Base-by-base conservation (phyloP, 2,113 vertebrate genomes). In the Kryptolebias marmoratus region DNA sequence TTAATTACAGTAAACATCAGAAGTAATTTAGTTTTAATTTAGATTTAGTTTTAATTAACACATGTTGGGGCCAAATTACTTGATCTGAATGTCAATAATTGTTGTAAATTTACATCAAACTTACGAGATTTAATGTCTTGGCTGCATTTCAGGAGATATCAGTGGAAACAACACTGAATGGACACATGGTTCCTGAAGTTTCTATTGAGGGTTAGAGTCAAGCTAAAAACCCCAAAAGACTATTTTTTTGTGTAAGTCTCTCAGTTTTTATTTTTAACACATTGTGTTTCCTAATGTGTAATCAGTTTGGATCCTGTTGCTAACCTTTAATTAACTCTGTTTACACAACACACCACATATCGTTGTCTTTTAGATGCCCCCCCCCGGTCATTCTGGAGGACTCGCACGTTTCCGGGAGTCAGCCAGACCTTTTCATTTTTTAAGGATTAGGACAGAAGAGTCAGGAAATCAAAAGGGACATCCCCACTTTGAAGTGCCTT, bases 401-500 rank as follows among this genome's bases (percentile, higher is more conserved):
- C 78, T 84, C 53, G 9, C 69, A 70, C 49, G 31, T 79, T 77
- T 75, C 22, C 68, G 62, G 64, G 76, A 81, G 65, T 71, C 70
- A 52, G 50, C 73, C 75, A 67, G 77, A 81, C 52, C n/a, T 64
- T 83, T 60, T 80, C 70, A 69, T 58, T 75, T 70, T 82, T 84
- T 55, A 67, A 71, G 64, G 64, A 62, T 84, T 86, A 75, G 48
- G 15, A 78, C 54, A 54, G 67, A 80, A 85, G 58, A 36, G 36
- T 55, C 80, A 81, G 81, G 86, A 84, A 86, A 84, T 87, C 15
- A 27, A 80, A 22, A 85, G 81, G 76, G 80, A 76, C 64, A 78
- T 83, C 84, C 81, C 85, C 72, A 76, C 75, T 89, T 82, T 76
- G 68, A 87, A 89, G 89, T 92, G 89, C 88, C 85, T 90, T 87